phyloP scores from a whole-genome alignment of 2,797 vertebrate genomes.

The Yasuhikotakia modesta region DNA sequence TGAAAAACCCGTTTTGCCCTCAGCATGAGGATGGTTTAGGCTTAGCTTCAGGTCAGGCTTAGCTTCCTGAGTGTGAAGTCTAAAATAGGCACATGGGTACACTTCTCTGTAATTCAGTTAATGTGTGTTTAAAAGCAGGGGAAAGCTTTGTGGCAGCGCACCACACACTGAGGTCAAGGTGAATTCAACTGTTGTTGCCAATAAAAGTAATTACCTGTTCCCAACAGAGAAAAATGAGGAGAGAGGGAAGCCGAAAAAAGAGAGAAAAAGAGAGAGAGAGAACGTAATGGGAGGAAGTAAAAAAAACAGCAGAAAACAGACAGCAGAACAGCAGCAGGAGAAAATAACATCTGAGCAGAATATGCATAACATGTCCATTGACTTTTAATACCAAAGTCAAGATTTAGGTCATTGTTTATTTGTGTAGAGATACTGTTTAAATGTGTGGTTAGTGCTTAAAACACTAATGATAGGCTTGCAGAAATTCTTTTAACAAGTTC shows the following conservation, averaged over 20 bases:
- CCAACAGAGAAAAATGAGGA: constrained; percentile 19
- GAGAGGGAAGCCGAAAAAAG: constrained; percentile 12
- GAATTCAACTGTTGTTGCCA: constrained; percentile 47
- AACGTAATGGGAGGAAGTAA: constrained; percentile 4
- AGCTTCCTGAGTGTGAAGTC: constrained; percentile 39
- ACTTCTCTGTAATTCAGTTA: constrained; percentile 46
- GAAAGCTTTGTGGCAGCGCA: constrained; percentile 29
- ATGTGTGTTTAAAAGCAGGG: constrained; percentile 48
- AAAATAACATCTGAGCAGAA: constrained; percentile 24
- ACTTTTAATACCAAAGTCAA: neutral
- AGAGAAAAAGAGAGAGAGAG: constrained; percentile 16
- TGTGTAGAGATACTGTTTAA: too few species aligned
- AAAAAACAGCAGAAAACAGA: constrained; percentile 19
- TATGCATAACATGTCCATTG: neutral
- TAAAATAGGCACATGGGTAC: constrained; percentile 47
- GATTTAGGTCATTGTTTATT: neutral
- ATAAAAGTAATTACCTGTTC: constrained; percentile 55
- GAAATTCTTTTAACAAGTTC: too few species aligned
- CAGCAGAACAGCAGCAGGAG: constrained; percentile 10
- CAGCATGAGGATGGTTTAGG: neutral
- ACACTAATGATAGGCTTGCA: too few species aligned
- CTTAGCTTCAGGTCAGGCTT: constrained; percentile 41
- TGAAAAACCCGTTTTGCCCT: constrained; percentile 32
- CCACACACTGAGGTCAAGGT: constrained; percentile 45
- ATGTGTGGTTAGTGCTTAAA: too few species aligned